Evolutionary conservation across 1,140 invertebrate species (phyloP).

Genomic region (Eurosta solidaginis): DNA sequence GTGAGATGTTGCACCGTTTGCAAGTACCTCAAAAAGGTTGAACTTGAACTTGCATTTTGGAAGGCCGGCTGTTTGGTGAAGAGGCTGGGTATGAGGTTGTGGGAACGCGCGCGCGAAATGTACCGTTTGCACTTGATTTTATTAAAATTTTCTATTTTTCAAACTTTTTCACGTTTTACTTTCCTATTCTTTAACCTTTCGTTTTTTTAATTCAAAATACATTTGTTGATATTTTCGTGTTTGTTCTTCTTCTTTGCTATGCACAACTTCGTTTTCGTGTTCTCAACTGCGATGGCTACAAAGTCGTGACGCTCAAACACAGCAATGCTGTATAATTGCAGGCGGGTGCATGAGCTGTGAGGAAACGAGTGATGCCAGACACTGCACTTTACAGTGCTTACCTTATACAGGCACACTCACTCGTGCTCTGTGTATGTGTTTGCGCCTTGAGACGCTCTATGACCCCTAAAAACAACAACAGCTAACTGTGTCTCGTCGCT

Average conservation of each 20-base stretch:
- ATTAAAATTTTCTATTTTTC: neutral
- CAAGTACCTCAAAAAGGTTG: neutral
- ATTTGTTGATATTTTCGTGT: neutral
- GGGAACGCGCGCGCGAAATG: neutral
- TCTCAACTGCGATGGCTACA: neutral
- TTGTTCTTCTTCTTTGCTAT: neutral
- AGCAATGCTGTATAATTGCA: too few relatives aligned
- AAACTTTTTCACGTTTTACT: neutral
- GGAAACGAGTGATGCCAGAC: neutral
- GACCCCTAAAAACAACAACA: neutral
- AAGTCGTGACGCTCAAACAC: neutral
- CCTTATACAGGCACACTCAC: neutral
- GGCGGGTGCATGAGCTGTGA: too few relatives aligned
- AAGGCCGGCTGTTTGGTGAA: neutral
- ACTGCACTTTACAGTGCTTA: too few relatives aligned
- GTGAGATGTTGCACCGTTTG: slow-evolving; percentile 7
- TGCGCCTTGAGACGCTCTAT: neutral
- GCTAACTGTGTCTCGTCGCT: neutral
- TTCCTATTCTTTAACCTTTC: slow-evolving; percentile 7
- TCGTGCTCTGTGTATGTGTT: neutral
- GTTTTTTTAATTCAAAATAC: slow-evolving; percentile 10
- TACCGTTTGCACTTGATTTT: neutral
- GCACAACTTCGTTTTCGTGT: neutral
- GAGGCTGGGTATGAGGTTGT: neutral
- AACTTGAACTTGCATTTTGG: slow-evolving; percentile 19